These are phyloP conservation scores for Mohoua ochrocephala DNA, from an alignment of 2,113 vertebrate species.

Conservation along the genomic window DNA sequence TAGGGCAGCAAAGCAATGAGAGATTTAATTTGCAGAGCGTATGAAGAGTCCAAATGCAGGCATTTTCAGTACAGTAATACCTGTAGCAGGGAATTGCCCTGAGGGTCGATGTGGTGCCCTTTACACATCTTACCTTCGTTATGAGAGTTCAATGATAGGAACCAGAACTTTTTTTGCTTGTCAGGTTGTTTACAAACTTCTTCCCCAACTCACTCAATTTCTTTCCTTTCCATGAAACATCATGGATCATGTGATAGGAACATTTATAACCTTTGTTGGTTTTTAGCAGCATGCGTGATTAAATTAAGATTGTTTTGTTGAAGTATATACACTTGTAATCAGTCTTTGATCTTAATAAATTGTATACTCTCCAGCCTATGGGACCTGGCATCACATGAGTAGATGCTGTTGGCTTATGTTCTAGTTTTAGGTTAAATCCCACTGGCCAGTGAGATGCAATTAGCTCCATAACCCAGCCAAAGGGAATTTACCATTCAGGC, in stretches of 20 bases:
- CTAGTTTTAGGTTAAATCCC: slow-evolving; percentile 8
- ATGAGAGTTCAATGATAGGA: neutral
- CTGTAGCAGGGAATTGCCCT: neutral
- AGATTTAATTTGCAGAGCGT: neutral
- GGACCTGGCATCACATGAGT: neutral
- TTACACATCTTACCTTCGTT: neutral
- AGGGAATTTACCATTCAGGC: neutral
- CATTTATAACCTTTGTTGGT: neutral
- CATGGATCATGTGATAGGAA: neutral
- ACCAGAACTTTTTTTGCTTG: neutral
- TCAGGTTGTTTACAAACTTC: neutral
- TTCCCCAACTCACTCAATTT: neutral
- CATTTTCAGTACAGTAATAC: neutral
- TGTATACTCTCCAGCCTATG: neutral
- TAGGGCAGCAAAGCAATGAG: neutral
- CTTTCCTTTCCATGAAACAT: neutral
- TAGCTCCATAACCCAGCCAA: neutral
- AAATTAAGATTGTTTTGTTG: neutral
- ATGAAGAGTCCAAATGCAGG: neutral
- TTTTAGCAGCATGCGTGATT: neutral
- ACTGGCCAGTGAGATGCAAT: neutral
- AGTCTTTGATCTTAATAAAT: neutral
- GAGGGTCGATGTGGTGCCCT: accelerated
- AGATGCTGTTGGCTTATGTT: neutral
- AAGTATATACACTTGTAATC: neutral